These are phyloP conservation scores for Phocides pigmalion DNA, from an alignment of 1,140 invertebrate species.

Conservation along the genomic window DNA sequence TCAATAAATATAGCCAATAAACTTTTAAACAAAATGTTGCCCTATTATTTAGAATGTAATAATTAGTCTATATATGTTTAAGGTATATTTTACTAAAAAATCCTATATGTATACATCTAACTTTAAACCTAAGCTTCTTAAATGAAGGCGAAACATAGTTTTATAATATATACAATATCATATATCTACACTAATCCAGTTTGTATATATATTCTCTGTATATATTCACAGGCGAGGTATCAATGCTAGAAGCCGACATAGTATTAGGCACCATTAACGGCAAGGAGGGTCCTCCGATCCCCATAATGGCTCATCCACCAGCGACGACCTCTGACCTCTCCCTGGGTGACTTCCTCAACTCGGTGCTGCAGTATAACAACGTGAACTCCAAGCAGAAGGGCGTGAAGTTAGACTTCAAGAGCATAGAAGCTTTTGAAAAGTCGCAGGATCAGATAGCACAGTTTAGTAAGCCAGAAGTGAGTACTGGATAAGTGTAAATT, in stretches of 20 bases:
- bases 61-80: too few species aligned
- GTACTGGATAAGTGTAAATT: too few species aligned
- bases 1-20: too few species aligned
- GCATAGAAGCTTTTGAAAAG: slow-evolving; percentile 89
- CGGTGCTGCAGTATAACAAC: slow-evolving; percentile 83
- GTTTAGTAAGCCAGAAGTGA: slow-evolving; percentile 65
- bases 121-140: too few species aligned
- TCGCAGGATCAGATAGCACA: slow-evolving; percentile 83
- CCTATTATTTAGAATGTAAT: too few species aligned
- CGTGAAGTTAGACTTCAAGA: slow-evolving; percentile 95
- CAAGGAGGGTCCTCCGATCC: slow-evolving; percentile 80
- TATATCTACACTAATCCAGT: too few species aligned
- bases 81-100: too few species aligned
- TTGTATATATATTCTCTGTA: too few species aligned
- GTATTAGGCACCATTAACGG: slow-evolving; percentile 86
- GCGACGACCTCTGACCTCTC: slow-evolving; percentile 89
- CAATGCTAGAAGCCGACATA: slow-evolving; percentile 96
- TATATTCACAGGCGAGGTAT: slow-evolving; percentile 83
- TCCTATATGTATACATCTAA: too few species aligned
- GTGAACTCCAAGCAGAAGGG: slow-evolving; percentile 83
- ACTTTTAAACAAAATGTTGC: too few species aligned
- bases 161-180: too few species aligned
- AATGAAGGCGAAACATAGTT: too few species aligned
- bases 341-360: slow-evolving; percentile 88
- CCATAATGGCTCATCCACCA: slow-evolving; percentile 95